Conservation (phyloP, 2,888 invertebrate species). For the Mamestra brassicae region DNA sequence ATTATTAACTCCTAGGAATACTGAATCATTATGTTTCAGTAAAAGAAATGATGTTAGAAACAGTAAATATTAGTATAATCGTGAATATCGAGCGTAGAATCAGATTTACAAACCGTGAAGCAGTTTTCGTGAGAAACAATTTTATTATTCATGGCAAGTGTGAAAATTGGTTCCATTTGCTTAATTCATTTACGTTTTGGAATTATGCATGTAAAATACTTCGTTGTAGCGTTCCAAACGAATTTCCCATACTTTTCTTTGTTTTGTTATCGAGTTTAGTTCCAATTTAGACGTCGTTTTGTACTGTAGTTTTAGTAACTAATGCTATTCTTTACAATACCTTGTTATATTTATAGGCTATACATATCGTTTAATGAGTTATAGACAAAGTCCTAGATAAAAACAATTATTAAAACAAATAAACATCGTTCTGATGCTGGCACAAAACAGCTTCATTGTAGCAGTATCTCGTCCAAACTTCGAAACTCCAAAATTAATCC, state of each 20-base stretch:
- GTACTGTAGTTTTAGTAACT: not conserved
- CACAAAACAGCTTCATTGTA: conserved; percentile 24
- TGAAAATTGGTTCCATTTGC: conserved; percentile 76
- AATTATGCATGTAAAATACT: conserved; percentile 72
- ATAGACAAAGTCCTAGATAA: not conserved
- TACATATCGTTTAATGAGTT: not conserved
- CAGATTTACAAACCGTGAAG: conserved; percentile 67
- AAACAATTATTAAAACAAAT: not conserved
- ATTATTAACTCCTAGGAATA: conserved; percentile 6
- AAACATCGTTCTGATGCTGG: not conserved
- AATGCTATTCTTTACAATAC: not conserved
- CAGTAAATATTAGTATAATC: conserved; percentile 48
- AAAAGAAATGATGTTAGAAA: conserved; percentile 34
- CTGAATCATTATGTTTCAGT: not conserved
- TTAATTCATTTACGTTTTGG: conserved; percentile 72
- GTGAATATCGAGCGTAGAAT: conserved; percentile 66
- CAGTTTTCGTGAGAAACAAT: conserved; percentile 75
- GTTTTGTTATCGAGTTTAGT: conserved; percentile 44
- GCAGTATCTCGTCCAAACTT: conserved; percentile 45
- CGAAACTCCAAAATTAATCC: conserved; percentile 44
- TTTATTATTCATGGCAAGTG: conserved; percentile 74
- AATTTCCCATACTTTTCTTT: conserved; percentile 68
- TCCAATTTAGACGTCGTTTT: conserved; percentile 11
- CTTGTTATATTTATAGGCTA: not conserved
- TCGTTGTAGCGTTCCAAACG: conserved; percentile 60